Evolutionary conservation across 37 sponge, comb jelly and placozoan species (phyloP).

Genomic region (Trichoplax adhaerens): DNA sequence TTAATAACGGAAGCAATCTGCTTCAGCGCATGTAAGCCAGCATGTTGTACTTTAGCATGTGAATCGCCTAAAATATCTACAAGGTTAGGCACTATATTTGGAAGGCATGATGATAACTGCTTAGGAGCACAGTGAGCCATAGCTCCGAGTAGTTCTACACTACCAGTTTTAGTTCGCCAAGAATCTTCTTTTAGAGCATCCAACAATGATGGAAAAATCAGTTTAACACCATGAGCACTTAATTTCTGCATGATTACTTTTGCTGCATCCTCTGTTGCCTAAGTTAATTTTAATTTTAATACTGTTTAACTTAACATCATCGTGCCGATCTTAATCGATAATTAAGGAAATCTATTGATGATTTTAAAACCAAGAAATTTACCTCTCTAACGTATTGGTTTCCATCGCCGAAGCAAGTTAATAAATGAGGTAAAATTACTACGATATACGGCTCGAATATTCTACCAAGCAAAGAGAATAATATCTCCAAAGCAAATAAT

Average conservation of each 20-base stretch:
- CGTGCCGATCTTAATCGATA: no score
- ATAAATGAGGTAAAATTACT: constrained; percentile 74
- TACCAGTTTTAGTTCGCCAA: constrained; percentile 96
- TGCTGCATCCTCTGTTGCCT: constrained; percentile 79
- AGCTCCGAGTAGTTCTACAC: constrained; percentile 89
- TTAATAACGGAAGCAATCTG: constrained; percentile 98
- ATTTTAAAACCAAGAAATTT: neutral
- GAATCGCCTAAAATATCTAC: constrained; percentile 87
- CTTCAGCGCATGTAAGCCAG: constrained; percentile 71
- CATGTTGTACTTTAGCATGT: constrained; percentile 82
- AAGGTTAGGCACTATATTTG: constrained; percentile 78
- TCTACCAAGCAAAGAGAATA: constrained; percentile 78
- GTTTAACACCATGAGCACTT: constrained; percentile 95
- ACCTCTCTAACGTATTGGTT: constrained; percentile 90
- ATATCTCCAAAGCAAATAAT: constrained; percentile 77
- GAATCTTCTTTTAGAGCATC: constrained; percentile 85
- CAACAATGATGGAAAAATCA: constrained; percentile 84
- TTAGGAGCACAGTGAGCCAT: constrained; percentile 99
- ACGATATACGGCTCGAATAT: constrained; percentile 97
- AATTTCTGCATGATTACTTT: constrained; percentile 81
- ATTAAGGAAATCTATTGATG: no score
- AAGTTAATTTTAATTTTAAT: no score
- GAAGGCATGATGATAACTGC: constrained; percentile 95
- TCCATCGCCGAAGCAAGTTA: constrained; percentile 89
- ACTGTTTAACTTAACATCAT: no score